phyloP scores from a whole-genome alignment of 2,113 vertebrate genomes.

The Cryptomyrus ogoouensis region DNA sequence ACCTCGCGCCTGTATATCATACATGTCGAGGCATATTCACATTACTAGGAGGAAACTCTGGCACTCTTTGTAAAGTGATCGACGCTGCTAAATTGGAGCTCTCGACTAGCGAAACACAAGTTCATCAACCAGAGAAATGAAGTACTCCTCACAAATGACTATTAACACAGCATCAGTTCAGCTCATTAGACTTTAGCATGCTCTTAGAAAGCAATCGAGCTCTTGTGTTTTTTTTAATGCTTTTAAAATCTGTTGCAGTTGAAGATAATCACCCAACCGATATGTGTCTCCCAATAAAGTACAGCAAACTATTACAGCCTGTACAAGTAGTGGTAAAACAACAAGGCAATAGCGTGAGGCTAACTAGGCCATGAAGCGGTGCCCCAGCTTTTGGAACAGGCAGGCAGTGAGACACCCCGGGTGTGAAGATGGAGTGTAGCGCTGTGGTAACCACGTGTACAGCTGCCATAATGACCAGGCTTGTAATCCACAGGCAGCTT shows the following conservation, averaged over 20 bases:
- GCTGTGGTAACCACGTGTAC: neutral
- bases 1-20: neutral
- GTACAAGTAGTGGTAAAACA: neutral
- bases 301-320: neutral
- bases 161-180: neutral
- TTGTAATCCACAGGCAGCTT: slow-evolving; percentile 62
- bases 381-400: slow-evolving; percentile 12
- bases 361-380: neutral
- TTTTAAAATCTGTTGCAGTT: neutral
- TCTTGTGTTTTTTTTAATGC: neutral
- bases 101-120: neutral
- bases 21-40: neutral
- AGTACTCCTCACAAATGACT: neutral
- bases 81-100: neutral
- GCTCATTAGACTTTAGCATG: neutral
- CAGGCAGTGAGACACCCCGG: slow-evolving; percentile 48
- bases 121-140: neutral
- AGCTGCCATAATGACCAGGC: slow-evolving; percentile 42
- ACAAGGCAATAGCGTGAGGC: neutral
- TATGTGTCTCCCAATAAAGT: neutral
- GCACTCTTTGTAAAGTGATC: neutral
- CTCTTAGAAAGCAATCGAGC: neutral
- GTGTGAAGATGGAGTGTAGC: slow-evolving; percentile 47
- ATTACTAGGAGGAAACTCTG: neutral
- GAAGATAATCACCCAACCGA: neutral